phyloP scores from a whole-genome alignment of 2,888 invertebrate genomes.

The Vesta saturnalis region DNA sequence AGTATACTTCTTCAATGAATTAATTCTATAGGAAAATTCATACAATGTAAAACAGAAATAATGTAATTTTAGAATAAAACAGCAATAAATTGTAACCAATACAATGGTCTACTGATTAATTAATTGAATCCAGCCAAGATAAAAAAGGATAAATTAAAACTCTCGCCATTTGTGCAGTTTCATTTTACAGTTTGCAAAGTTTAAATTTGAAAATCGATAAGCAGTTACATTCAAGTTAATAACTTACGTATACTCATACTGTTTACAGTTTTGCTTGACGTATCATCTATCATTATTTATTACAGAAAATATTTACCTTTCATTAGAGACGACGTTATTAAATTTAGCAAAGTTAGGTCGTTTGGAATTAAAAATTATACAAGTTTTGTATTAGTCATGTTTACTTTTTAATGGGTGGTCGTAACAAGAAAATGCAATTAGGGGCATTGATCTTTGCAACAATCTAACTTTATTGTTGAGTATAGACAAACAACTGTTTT shows the following conservation, averaged over 20 bases:
- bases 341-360: background rate
- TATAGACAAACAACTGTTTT: no score
- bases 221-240: conserved; percentile 12
- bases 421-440: no score
- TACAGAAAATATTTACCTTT: conserved; percentile 8
- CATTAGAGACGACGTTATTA: background rate
- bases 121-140: background rate
- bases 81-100: conserved; percentile 15
- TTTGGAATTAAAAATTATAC: no score
- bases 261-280: conserved; percentile 8
- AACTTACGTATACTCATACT: conserved; percentile 1
- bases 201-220: conserved; percentile 14
- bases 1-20: no score
- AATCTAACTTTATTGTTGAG: no score
- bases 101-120: conserved; percentile 12
- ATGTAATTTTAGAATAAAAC: background rate
- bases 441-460: no score
- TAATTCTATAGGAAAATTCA: background rate
- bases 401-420: no score
- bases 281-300: conserved; percentile 9
- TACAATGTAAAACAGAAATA: background rate
- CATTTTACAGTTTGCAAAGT: conserved; percentile 13
- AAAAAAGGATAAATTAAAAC: conserved; percentile 5
- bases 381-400: no score
- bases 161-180: conserved; percentile 8